Percentiles rank a stretch among this genome's conserved stretches.
phyloP scores from a whole-genome alignment of 1,140 invertebrate genomes.

The Lucilia sericata region DNA sequence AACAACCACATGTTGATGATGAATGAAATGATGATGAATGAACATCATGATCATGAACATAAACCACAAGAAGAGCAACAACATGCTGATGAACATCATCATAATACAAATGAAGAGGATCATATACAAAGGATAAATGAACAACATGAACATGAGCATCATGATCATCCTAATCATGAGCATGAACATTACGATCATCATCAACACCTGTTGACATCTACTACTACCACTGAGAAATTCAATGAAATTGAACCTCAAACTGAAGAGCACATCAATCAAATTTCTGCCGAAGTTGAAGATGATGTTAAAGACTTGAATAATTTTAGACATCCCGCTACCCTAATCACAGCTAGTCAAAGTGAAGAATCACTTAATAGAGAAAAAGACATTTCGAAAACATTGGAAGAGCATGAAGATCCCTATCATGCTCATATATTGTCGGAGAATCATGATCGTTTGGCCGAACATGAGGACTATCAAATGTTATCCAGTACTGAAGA shows the following conservation, averaged over 20 bases:
- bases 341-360: conserved; percentile 64
- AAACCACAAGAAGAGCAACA: neutral
- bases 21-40: conserved; percentile 23
- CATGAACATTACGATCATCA: conserved; percentile 32
- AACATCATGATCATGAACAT: conserved; percentile 24
- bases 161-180: conserved; percentile 17
- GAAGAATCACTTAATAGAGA: conserved; percentile 52
- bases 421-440: conserved; percentile 66
- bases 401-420: conserved; percentile 60
- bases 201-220: neutral
- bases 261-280: conserved; percentile 55
- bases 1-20: conserved; percentile 49
- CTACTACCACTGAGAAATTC: neutral
- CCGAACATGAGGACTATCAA: conserved; percentile 67
- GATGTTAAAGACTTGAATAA: conserved; percentile 63
- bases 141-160: conserved; percentile 47
- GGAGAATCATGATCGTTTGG: conserved; percentile 66
- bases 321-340: conserved; percentile 64
- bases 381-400: conserved; percentile 56
- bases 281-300: conserved; percentile 60
- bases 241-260: conserved; percentile 16
- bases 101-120: conserved; percentile 25
- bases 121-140: conserved; percentile 45
- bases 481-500: conserved; percentile 64
- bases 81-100: conserved; percentile 19